Evolutionary conservation across 2,888 invertebrate genomes (phyloP).

Genomic region (Phyllotreta cruciferae): DNA sequence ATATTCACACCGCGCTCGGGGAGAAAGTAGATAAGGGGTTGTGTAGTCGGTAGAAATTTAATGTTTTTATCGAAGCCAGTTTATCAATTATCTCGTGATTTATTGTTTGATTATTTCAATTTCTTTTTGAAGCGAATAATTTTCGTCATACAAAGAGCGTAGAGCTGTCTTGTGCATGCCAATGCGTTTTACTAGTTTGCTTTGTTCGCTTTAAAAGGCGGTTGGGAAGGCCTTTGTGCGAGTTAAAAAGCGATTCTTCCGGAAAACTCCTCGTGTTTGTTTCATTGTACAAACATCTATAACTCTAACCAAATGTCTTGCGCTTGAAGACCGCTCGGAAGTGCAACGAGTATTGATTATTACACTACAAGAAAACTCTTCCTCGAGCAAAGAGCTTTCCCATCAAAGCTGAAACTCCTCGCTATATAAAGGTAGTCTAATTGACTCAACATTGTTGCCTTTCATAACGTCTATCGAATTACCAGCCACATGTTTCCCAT

Average conservation of each 20-base stretch:
- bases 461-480: not conserved
- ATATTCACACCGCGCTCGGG: conserved; percentile 31
- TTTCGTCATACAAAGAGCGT: conserved; percentile 26
- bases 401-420: too few species aligned
- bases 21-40: conserved; percentile 8
- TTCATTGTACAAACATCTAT: too few species aligned
- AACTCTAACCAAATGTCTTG: too few species aligned
- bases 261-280: too few species aligned
- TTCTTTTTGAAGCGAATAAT: not conserved
- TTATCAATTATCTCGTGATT: not conserved
- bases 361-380: conserved; percentile 34
- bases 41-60: not conserved
- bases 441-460: not conserved
- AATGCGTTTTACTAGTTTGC: conserved; percentile 3
- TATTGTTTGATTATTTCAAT: too few species aligned
- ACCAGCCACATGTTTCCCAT: conserved; percentile 4
- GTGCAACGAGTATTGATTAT: too few species aligned
- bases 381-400: conserved; percentile 37
- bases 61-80: not conserved
- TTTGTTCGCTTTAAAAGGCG: too few species aligned
- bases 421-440: conserved; percentile 20
- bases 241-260: too few species aligned
- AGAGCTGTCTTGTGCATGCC: conserved; percentile 25
- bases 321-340: too few species aligned
- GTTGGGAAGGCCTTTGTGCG: too few species aligned